Evolutionary conservation across 2,888 invertebrate genomes (phyloP).

Genomic region (Tetragonisca angustula): DNA sequence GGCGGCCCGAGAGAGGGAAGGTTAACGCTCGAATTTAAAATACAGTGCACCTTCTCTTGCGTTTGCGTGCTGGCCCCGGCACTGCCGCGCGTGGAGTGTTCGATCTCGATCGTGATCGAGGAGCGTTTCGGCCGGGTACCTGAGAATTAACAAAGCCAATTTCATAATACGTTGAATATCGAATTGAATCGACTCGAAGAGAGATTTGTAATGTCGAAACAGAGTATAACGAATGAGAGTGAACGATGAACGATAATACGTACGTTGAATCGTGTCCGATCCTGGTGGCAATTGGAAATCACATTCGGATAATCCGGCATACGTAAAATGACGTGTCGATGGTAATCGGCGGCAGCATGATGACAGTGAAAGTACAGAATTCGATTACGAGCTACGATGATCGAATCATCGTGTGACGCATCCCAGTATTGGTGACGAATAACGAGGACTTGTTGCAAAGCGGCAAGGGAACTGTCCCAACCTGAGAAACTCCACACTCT

Average conservation of each 20-base stretch:
- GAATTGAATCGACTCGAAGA: background rate
- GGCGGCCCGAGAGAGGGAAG: conserved; percentile 40
- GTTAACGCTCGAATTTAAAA: conserved; percentile 67
- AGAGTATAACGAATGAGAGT: background rate
- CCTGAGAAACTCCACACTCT: background rate
- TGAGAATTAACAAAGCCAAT: too few relatives aligned
- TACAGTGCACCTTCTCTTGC: conserved; percentile 6
- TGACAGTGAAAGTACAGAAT: conserved; percentile 61
- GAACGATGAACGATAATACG: background rate
- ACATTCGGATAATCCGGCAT: background rate
- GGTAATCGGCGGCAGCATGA: conserved; percentile 13
- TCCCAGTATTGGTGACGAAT: conserved; percentile 51
- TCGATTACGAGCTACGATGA: conserved; percentile 28
- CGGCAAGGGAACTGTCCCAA: background rate
- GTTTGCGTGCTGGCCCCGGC: conserved; percentile 22
- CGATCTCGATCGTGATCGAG: conserved; percentile 5
- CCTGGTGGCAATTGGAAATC: background rate
- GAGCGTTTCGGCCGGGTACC: too few relatives aligned
- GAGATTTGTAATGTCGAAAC: background rate
- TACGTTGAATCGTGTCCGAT: background rate
- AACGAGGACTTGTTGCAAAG: conserved; percentile 12
- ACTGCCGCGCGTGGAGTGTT: background rate
- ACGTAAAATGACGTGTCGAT: background rate
- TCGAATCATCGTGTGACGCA: conserved; percentile 64
- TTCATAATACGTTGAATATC: too few relatives aligned